These are phyloP conservation scores for Nicator chloris DNA, from an alignment of 2,113 vertebrate species.

Conservation along the genomic window DNA sequence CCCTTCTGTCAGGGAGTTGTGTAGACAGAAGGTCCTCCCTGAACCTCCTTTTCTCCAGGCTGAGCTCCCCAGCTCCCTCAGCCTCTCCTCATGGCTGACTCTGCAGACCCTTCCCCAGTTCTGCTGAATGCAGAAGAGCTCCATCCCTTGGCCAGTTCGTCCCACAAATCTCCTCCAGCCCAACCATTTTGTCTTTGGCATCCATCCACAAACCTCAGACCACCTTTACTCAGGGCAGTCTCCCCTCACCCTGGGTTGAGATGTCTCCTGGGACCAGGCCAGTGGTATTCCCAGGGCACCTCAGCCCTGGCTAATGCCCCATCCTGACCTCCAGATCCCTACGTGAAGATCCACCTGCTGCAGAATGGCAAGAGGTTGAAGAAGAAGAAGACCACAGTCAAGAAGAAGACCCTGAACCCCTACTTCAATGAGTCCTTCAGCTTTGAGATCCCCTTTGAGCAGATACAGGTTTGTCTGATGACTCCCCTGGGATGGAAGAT, in stretches of 20 bases:
- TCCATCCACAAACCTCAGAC: not conserved
- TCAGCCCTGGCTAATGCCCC: not conserved
- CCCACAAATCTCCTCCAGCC: not conserved
- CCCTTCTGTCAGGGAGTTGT: not conserved
- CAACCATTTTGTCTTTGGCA: not conserved
- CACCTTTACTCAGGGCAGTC: not conserved
- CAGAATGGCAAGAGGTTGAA: conserved; percentile 96
- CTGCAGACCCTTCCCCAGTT: not conserved
- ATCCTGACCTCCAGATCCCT: conserved; percentile 81
- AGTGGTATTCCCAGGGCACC: not conserved
- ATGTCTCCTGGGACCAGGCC: not conserved
- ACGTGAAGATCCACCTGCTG: conserved; percentile 96
- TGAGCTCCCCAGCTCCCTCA: not conserved
- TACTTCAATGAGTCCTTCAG: conserved; percentile 99
- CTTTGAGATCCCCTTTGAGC: conserved; percentile 97
- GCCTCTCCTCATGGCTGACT: not conserved
- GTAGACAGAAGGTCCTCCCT: not conserved
- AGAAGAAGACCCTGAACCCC: conserved; percentile 97
- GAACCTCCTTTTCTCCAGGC: not conserved
- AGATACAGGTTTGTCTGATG: conserved; percentile 85
- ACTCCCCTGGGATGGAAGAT: not conserved
- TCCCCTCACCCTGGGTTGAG: not conserved
- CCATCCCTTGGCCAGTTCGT: not conserved
- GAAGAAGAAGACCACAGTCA: conserved; percentile 99
- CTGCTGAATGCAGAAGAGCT: not conserved